A percentile compares a stretch with the other conserved stretches of the same genome.
phyloP scores from a whole-genome alignment of 2,797 vertebrate species.

The Columba guinea region DNA sequence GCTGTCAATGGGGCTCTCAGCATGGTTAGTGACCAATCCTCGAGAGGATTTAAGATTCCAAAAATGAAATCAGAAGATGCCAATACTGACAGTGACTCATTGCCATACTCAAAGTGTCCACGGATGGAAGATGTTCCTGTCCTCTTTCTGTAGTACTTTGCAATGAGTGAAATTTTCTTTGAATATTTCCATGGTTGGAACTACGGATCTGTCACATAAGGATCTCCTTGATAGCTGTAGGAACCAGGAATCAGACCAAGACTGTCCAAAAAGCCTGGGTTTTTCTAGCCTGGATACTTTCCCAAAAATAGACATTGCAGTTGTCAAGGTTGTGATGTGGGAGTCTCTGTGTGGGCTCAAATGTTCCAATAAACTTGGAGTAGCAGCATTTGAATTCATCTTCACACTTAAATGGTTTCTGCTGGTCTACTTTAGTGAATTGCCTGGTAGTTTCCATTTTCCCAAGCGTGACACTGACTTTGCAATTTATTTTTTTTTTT shows the following conservation, averaged over 20 bases:
- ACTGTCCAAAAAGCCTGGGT: neutral
- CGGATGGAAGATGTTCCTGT: neutral
- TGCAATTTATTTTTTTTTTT: neutral
- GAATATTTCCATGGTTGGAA: neutral
- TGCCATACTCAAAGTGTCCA: neutral
- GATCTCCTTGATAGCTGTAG: neutral
- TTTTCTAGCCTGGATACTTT: neutral
- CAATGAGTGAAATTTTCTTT: neutral
- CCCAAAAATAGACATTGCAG: neutral
- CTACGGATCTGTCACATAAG: neutral
- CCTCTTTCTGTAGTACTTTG: neutral
- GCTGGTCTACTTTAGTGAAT: neutral
- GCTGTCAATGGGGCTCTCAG: neutral
- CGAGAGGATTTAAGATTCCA: neutral
- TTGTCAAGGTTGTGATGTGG: neutral
- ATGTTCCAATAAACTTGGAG: neutral
- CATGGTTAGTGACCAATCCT: neutral
- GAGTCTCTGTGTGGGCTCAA: neutral
- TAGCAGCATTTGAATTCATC: neutral
- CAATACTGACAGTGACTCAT: neutral
- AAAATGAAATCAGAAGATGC: neutral
- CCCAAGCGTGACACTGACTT: fast-evolving
- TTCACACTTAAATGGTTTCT: neutral
- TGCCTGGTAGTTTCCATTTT: neutral
- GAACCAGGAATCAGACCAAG: neutral